Conservation (phyloP, 2,113 vertebrate species). For the Phalacrocorax pelagicus region DNA sequence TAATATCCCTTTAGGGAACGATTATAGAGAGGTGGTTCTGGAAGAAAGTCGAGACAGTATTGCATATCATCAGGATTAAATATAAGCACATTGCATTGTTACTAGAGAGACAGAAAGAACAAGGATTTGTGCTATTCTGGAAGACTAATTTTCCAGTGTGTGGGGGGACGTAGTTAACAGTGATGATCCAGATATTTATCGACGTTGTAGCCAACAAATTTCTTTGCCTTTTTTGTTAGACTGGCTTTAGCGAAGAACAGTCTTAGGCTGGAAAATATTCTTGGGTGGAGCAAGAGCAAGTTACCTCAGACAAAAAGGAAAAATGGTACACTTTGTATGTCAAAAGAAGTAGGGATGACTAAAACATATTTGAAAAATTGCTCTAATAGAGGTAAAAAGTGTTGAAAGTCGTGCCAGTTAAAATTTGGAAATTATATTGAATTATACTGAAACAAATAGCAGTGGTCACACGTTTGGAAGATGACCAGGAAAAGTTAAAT, state of each 20-base stretch:
- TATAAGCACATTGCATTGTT: background rate
- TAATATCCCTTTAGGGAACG: background rate
- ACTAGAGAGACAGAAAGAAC: background rate
- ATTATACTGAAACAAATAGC: background rate
- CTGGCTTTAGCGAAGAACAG: background rate
- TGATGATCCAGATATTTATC: background rate
- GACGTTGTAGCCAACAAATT: background rate
- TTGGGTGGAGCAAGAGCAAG: background rate
- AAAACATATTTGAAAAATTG: background rate
- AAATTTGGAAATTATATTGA: background rate
- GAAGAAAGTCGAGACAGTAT: background rate
- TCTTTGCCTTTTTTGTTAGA: background rate
- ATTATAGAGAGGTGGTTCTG: background rate
- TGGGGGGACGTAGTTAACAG: background rate
- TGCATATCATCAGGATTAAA: background rate
- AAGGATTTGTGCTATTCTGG: background rate
- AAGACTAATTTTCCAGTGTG: background rate
- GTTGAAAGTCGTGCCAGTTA: background rate
- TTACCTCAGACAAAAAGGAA: background rate
- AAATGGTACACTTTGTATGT: background rate
- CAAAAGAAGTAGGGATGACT: background rate
- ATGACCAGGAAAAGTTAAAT: background rate
- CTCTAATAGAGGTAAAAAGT: background rate
- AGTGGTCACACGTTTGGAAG: background rate
- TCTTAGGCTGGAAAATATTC: background rate